Conservation (phyloP, 2,113 vertebrate genomes). For the Mugil cephalus region DNA sequence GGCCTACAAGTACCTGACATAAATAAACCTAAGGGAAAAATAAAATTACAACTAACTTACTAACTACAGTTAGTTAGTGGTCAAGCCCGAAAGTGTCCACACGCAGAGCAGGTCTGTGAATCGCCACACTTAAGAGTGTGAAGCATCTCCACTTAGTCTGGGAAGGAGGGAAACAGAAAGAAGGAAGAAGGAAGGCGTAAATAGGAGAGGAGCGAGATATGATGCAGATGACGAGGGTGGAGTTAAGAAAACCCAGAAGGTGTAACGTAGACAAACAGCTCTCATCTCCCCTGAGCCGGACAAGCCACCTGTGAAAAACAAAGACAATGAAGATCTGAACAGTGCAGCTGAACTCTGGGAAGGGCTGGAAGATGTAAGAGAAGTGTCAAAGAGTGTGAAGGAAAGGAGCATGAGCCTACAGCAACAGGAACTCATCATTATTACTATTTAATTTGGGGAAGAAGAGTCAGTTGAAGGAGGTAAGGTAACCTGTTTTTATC, state of each 20-base stretch:
- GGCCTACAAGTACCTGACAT: neutral
- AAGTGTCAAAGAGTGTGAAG: constrained; percentile 19
- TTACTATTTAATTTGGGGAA: constrained; percentile 4
- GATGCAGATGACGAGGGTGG: constrained; percentile 70
- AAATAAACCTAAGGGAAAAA: neutral
- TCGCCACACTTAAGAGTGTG: neutral
- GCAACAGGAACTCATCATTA: constrained; percentile 5
- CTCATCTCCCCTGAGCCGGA: constrained; percentile 60
- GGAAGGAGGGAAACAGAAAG: neutral
- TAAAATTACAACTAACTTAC: too few relatives aligned
- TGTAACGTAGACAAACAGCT: constrained; percentile 67
- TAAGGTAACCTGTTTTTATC: constrained; percentile 44
- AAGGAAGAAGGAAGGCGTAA: constrained; percentile 42
- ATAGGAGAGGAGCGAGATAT: constrained; percentile 10
- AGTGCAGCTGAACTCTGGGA: constrained; percentile 23
- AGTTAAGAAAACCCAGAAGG: constrained; percentile 59
- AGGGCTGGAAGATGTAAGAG: constrained; percentile 37
- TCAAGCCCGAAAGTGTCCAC: neutral
- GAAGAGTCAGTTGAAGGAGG: constrained; percentile 25
- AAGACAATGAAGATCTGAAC: constrained; percentile 53
- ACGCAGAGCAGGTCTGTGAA: neutral
- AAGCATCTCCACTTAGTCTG: neutral
- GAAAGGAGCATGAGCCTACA: constrained; percentile 25
- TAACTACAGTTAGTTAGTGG: too few relatives aligned
- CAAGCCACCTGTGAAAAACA: constrained; percentile 42